Percentiles rank a stretch among this genome's conserved stretches.
phyloP scores from a whole-genome alignment of 2,113 vertebrate genomes.

The Apaloderma vittatum region DNA sequence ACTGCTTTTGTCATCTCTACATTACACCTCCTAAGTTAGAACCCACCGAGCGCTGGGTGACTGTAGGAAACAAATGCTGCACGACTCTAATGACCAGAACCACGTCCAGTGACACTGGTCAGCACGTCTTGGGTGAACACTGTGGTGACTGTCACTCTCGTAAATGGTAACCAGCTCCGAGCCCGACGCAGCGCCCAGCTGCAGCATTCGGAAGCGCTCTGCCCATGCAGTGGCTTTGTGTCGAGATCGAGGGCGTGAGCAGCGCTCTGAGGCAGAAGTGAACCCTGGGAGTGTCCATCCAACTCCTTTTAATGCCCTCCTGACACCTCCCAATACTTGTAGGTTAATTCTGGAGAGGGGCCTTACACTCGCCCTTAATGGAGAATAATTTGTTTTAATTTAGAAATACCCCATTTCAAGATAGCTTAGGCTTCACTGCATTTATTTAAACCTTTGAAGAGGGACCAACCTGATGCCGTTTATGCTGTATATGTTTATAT shows the following conservation, averaged over 20 bases:
- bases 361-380: not conserved
- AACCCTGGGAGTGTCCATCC: not conserved
- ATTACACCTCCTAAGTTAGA: not conserved
- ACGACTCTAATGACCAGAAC: not conserved
- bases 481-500: constrained; percentile 65
- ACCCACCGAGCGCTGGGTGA: not conserved
- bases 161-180: not conserved
- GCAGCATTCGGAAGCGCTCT: not conserved
- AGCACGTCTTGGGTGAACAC: rapidly evolving
- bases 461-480: constrained; percentile 57
- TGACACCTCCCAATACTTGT: not conserved
- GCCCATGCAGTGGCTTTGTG: not conserved
- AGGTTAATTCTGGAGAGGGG: not conserved
- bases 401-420: not conserved
- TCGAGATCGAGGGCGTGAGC: rapidly evolving
- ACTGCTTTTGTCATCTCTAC: not conserved
- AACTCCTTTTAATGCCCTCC: not conserved
- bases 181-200: not conserved
- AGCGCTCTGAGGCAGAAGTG: not conserved
- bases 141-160: not conserved
- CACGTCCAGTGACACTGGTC: not conserved
- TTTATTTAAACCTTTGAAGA: constrained; percentile 22
- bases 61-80: not conserved
- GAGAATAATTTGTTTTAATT: not conserved
- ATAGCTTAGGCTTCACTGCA: constrained; percentile 26